A percentile compares a stretch with the other conserved stretches of the same genome.
Evolutionary conservation across 1,140 invertebrate genomes (phyloP).

Genomic region (Chelonus insularis): DNA sequence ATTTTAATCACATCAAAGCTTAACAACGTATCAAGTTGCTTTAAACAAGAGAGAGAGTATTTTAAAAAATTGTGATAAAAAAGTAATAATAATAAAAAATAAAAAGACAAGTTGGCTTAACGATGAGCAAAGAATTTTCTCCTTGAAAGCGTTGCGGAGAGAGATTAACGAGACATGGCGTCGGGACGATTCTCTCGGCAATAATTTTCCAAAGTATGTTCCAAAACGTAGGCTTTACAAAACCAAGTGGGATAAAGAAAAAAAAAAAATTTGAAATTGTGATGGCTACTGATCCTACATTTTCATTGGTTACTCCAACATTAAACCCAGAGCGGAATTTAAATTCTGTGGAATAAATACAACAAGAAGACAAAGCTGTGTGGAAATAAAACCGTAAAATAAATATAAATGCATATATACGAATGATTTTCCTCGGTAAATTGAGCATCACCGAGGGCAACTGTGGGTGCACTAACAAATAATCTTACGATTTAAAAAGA

Average conservation of each 20-base stretch:
- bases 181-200: constrained; percentile 10
- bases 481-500: constrained; percentile 1
- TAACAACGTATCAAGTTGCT: neutral
- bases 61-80: neutral
- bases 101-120: constrained; percentile 6
- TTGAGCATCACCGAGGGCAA: neutral
- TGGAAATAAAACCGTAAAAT: constrained; percentile 11
- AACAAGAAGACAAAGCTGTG: neutral
- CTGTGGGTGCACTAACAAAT: neutral
- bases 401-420: neutral
- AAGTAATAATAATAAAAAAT: neutral
- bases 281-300: constrained; percentile 12
- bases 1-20: constrained; percentile 1
- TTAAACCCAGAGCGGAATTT: constrained; percentile 2
- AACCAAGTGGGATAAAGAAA: neutral
- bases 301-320: constrained; percentile 12
- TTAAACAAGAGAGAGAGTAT: neutral
- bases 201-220: neutral
- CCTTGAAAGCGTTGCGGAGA: constrained; percentile 9
- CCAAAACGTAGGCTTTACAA: neutral
- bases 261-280: constrained; percentile 6
- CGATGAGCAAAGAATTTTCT: constrained; percentile 3
- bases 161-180: constrained; percentile 24
- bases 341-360: neutral
- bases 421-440: neutral